phyloP scores from a whole-genome alignment of 2,797 vertebrate species.

The Pteropus rufus region DNA sequence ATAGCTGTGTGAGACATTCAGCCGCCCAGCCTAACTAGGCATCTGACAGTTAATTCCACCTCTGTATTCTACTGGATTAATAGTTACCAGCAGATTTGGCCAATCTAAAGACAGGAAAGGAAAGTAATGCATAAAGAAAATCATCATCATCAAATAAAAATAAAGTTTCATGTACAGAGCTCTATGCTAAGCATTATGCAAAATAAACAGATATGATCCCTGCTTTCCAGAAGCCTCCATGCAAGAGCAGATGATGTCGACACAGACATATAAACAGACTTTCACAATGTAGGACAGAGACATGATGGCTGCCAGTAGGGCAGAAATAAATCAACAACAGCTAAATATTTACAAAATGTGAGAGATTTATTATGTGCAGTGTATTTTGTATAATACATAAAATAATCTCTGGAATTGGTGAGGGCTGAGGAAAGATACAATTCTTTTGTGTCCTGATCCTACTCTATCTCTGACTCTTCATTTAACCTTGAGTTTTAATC shows the following conservation, averaged over 20 bases:
- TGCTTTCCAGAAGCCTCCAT: slow-evolving; percentile 59
- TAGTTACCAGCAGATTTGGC: not conserved
- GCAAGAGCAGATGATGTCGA: slow-evolving; percentile 37
- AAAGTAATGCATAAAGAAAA: slow-evolving; percentile 36
- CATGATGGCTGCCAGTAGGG: slow-evolving; percentile 39
- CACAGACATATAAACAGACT: slow-evolving; percentile 61
- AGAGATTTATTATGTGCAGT: slow-evolving; percentile 60
- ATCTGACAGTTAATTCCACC: not conserved
- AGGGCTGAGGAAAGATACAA: slow-evolving; percentile 6
- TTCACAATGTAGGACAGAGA: slow-evolving; percentile 58
- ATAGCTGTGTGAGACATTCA: not conserved
- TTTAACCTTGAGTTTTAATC: not conserved
- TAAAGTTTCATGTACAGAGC: not conserved
- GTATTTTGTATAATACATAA: slow-evolving; percentile 47
- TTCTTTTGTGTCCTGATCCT: slow-evolving; percentile 43
- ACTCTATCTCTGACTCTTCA: not conserved
- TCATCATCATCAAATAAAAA: slow-evolving; percentile 40
- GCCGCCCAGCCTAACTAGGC: not conserved
- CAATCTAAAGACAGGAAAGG: slow-evolving; percentile 38
- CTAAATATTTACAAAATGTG: slow-evolving; percentile 68
- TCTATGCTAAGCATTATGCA: slow-evolving; percentile 43
- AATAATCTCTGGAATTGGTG: slow-evolving; percentile 37
- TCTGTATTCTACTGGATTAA: slow-evolving; percentile 3
- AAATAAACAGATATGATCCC: slow-evolving; percentile 50
- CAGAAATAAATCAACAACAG: slow-evolving; percentile 64